Evolutionary conservation across 2,888 invertebrate species (phyloP).

Genomic region (Eledone cirrhosa): DNA sequence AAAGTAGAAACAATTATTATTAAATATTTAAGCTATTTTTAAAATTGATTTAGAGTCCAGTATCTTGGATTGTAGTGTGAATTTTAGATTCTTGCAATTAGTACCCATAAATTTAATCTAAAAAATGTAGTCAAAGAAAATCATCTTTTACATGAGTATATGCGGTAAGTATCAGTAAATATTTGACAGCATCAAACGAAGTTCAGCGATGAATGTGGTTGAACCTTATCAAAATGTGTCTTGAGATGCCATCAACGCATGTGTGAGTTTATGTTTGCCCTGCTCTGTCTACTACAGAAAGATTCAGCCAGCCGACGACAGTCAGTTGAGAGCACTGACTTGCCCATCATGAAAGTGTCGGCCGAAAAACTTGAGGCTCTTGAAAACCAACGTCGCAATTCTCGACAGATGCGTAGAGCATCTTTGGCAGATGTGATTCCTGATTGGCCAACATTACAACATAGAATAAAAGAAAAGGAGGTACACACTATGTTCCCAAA

Average conservation of each 20-base stretch:
- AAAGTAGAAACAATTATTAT: too few species aligned
- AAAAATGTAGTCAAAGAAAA: too few species aligned
- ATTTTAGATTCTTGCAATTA: too few species aligned
- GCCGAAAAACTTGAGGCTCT: conserved; percentile 57
- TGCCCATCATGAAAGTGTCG: conserved; percentile 48
- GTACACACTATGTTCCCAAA: conserved; percentile 41
- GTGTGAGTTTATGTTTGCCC: conserved; percentile 13
- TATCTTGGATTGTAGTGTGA: too few species aligned
- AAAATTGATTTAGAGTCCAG: too few species aligned
- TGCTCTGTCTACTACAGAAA: conserved; percentile 29
- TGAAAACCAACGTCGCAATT: conserved; percentile 54
- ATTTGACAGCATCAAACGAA: too few species aligned
- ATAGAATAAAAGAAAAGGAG: conserved; percentile 55
- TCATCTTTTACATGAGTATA: too few species aligned
- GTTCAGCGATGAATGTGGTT: too few species aligned
- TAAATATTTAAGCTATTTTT: too few species aligned
- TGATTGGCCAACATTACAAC: conserved; percentile 86
- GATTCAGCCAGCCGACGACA: conserved; percentile 45
- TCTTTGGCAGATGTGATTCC: conserved; percentile 82
- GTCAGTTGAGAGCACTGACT: conserved; percentile 46
- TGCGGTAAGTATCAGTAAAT: too few species aligned
- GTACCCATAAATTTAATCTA: too few species aligned
- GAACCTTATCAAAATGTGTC: conserved; percentile 12
- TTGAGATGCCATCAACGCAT: background rate
- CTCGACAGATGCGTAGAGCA: conserved; percentile 56